Base-by-base conservation (phyloP, 30 jellyfish, hydroid and myxozoan species). In the Turritopsis rubra region DNA sequence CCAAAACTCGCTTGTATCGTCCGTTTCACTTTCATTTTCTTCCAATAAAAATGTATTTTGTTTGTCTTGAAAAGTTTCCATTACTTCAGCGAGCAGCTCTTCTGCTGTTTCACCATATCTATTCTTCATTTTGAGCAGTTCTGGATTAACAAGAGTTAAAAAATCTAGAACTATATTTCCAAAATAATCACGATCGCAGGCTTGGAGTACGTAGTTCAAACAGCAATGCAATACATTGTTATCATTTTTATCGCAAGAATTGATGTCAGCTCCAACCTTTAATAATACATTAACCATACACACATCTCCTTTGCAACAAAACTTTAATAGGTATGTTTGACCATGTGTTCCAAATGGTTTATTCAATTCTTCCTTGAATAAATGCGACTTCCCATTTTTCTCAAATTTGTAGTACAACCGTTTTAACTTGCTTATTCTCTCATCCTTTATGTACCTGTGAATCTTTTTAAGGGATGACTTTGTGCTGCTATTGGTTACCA, bases 41-140 rank as follows among this genome's bases (percentile, higher is more conserved):
- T 53, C 87, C 18, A 54, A 65, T 24, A 82, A 53, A 66, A 18
- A 65, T 21, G 1, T 9, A 71, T 25, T 20, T 29, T 82, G 88
- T 29, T 66, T 26, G 29, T 72, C 30, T 41, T 41, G 41, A 1
- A 82, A 31, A 21, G 53, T 25, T 24, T 82, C 73, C 24, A 82
- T 72, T 1, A 71, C 31, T 66, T 82, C 88, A 21, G 72, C 88
- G 21, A 82, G 75, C 52, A 82, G 30, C 18, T 82, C 83, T n/a
- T 65, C 81, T 19, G 88, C 72, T 26, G 88, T 82, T 65, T 82
- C 88, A 8, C 88, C 88, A 73, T 82, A 82, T n/a, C 18, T 28
- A 68, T 82, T 82, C 65, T 52, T 28, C 83, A 65, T 71, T 65
- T 66, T 23, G 16, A 71, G 83, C 71, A 82, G 24, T 82, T 82